Conservation (phyloP, 2,888 invertebrate species). For the Rhorus exstirpatorius region DNA sequence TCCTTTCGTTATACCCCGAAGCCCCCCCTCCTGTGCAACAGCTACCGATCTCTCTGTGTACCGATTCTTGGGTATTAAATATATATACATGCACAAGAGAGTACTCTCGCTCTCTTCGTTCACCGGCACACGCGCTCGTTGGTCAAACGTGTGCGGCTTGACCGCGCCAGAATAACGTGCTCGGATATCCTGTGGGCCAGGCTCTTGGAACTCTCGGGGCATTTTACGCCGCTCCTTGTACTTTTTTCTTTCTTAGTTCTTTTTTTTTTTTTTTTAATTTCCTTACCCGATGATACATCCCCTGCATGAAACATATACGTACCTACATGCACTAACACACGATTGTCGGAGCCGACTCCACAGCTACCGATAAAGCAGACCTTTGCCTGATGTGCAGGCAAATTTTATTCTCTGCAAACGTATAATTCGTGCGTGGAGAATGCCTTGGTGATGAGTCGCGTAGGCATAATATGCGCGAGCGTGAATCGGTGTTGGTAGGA, state of each 20-base stretch:
- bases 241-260: slow-evolving; percentile 10
- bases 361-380: slow-evolving; percentile 8
- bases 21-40: slow-evolving; percentile 54
- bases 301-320: slow-evolving; percentile 2
- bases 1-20: slow-evolving; percentile 63
- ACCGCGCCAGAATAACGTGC: slow-evolving; percentile 37
- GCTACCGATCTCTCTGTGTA: slow-evolving; percentile 44
- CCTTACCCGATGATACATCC: slow-evolving; percentile 16
- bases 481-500: no score
- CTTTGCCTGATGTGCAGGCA: background rate
- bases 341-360: slow-evolving; percentile 11
- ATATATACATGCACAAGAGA: background rate
- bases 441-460: slow-evolving; percentile 32
- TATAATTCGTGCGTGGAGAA: slow-evolving; percentile 9
- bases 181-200: slow-evolving; percentile 31
- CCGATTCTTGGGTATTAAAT: background rate
- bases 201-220: slow-evolving; percentile 35
- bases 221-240: slow-evolving; percentile 9
- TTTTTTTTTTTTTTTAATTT: slow-evolving; percentile 11
- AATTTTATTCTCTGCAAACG: background rate
- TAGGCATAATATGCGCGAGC: no score
- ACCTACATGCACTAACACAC: background rate
- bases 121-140: slow-evolving; percentile 37
- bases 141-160: slow-evolving; percentile 37
- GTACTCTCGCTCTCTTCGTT: slow-evolving; percentile 49